These are phyloP conservation scores for Sycophila sp. DNA, from an alignment of 1,140 invertebrate genomes.

Conservation along the genomic window DNA sequence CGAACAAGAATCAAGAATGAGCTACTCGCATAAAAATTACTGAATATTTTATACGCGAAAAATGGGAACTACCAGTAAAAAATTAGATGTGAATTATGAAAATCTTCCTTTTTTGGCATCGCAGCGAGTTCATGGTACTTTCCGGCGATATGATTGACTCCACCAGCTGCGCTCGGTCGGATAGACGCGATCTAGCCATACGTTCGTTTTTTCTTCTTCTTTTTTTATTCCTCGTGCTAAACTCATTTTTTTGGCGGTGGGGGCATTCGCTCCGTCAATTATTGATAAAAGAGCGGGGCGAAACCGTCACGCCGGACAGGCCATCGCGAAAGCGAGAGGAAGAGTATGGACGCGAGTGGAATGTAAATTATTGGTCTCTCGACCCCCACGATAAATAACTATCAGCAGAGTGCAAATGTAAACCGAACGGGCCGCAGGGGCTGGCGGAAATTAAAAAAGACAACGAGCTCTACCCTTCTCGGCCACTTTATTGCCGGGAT, in stretches of 20 bases:
- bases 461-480: not conserved
- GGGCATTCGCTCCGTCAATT: conserved; percentile 50
- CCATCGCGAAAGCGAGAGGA: conserved; percentile 18
- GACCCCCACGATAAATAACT: conserved; percentile 49
- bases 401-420: conserved; percentile 36
- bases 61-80: too few species aligned
- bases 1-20: not conserved
- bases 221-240: not conserved
- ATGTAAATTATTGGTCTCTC: conserved; percentile 51
- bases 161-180: too few species aligned
- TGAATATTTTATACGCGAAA: too few species aligned
- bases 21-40: not conserved
- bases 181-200: too few species aligned
- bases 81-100: too few species aligned
- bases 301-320: conserved; percentile 32
- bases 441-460: conserved; percentile 32
- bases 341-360: conserved; percentile 28
- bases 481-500: not conserved
- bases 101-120: too few species aligned
- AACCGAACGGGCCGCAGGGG: not conserved
- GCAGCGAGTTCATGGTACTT: too few species aligned
- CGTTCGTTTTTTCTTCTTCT: too few species aligned
- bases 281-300: conserved; percentile 51
- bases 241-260: too few species aligned
- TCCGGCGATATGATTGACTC: too few species aligned